A percentile compares a stretch with the other conserved stretches of the same genome.
These are phyloP conservation scores for Philaenus spumarius DNA, from an alignment of 1,140 invertebrate species.

Conservation along the genomic window DNA sequence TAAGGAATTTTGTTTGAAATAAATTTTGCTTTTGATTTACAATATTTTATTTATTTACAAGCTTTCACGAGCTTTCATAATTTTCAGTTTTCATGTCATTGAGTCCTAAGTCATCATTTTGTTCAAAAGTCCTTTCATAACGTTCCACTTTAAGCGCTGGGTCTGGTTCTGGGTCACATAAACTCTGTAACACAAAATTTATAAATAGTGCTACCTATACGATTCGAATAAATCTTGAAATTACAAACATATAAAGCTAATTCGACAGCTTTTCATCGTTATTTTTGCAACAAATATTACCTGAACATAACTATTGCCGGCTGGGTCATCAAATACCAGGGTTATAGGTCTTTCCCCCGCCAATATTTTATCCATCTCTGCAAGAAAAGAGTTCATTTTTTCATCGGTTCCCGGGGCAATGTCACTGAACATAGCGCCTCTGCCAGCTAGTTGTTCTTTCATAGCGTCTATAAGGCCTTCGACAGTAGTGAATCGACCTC, in stretches of 20 bases:
- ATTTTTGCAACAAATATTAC: conserved; percentile 39
- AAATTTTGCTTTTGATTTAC: too few species aligned
- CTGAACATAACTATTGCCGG: conserved; percentile 95
- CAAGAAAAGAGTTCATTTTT: conserved; percentile 56
- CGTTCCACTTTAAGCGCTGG: conserved; percentile 64
- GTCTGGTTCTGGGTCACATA: conserved; percentile 66
- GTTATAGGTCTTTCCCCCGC: conserved; percentile 57
- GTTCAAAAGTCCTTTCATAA: conserved; percentile 81
- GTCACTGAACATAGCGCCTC: conserved; percentile 64
- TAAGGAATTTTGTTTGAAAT: too few species aligned
- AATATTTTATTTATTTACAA: background rate
- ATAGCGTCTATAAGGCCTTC: conserved; percentile 74
- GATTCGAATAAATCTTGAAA: too few species aligned
- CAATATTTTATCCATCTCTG: conserved; percentile 62
- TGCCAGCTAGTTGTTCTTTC: conserved; percentile 56
- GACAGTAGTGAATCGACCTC: conserved; percentile 91
- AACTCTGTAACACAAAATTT: conserved; percentile 48
- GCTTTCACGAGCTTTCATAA: conserved; percentile 43
- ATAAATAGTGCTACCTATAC: too few species aligned
- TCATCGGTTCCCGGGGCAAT: conserved; percentile 51
- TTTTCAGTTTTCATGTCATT: conserved; percentile 96
- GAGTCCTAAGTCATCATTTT: conserved; percentile 93
- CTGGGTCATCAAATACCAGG: conserved; percentile 88
- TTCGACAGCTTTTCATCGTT: too few species aligned
- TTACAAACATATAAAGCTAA: too few species aligned